Evolutionary conservation across 2,797 vertebrate genomes (phyloP).

Genomic region (Natrix natrix): DNA sequence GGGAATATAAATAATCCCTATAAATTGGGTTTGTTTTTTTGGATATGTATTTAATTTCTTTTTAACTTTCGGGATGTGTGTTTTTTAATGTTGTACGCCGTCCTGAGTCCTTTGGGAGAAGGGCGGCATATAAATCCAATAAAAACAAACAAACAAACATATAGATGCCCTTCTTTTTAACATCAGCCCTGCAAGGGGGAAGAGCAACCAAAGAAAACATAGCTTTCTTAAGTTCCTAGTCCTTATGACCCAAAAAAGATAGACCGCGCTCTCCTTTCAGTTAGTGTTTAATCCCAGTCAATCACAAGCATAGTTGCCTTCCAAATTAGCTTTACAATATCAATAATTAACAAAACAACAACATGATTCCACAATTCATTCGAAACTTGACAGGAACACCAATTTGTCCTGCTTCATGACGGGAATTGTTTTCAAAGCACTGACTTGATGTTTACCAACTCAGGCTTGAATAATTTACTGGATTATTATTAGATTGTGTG

Average conservation of each 20-base stretch:
- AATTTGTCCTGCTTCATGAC: conserved; percentile 14
- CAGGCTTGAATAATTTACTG: conserved; percentile 45
- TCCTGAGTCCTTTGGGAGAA: too few relatives aligned
- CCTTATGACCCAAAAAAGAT: neutral
- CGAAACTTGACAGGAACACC: conserved; percentile 7
- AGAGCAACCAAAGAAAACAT: neutral
- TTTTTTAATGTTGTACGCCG: too few relatives aligned
- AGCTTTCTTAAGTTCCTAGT: neutral
- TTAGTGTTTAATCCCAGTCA: neutral
- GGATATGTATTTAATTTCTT: too few relatives aligned
- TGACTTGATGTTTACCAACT: conserved; percentile 41
- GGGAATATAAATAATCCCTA: neutral
- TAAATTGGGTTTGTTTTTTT: too few relatives aligned
- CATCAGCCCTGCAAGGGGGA: neutral
- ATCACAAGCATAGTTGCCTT: neutral
- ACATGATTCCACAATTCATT: conserved; percentile 6
- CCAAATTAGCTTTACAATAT: neutral
- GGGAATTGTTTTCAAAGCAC: conserved; percentile 35
- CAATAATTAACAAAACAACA: conserved; percentile 15
- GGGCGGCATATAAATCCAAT: too few relatives aligned
- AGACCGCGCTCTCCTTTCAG: neutral
- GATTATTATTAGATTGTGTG: conserved; percentile 32
- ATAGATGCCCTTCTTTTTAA: neutral
- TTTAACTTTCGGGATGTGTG: too few relatives aligned
- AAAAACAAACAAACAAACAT: too few relatives aligned